A percentile compares a stretch with the other conserved stretches of the same genome.
Conservation (phyloP, 2,888 invertebrate genomes). For the Antheraea yamamai region DNA sequence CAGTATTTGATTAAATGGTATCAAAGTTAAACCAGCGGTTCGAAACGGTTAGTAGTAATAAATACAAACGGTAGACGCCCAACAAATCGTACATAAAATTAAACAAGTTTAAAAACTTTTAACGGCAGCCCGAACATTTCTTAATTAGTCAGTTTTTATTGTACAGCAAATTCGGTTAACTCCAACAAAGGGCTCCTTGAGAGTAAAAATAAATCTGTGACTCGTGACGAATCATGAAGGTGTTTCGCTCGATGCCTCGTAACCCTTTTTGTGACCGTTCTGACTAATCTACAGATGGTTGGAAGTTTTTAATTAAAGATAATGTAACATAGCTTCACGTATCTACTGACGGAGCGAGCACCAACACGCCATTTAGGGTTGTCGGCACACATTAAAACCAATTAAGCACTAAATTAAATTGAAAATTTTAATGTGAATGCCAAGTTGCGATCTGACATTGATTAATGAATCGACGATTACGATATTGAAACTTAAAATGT, state of each 20-base stretch:
- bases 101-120: slow-evolving; percentile 62
- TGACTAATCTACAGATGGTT: slow-evolving; percentile 76
- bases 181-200: slow-evolving; percentile 75
- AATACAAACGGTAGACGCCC: slow-evolving; percentile 52
- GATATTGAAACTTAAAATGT: slow-evolving; percentile 26
- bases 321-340: slow-evolving; percentile 77
- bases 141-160: slow-evolving; percentile 79
- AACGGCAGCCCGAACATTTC: slow-evolving; percentile 75
- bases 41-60: slow-evolving; percentile 25
- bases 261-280: slow-evolving; percentile 77
- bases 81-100: slow-evolving; percentile 55
- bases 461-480: slow-evolving; percentile 37
- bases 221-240: slow-evolving; percentile 79
- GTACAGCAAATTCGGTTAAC: slow-evolving; percentile 79
- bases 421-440: slow-evolving; percentile 18
- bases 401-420: slow-evolving; percentile 13
- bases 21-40: neutral
- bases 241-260: slow-evolving; percentile 73
- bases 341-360: slow-evolving; percentile 45
- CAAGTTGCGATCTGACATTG: slow-evolving; percentile 41
- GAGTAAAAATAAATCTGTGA: slow-evolving; percentile 77
- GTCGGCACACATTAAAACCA: slow-evolving; percentile 28
- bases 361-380: slow-evolving; percentile 51
- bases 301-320: slow-evolving; percentile 78
- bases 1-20: neutral